Conservation (phyloP, 2,888 invertebrate species). For the Mechanitis mazaeus region DNA sequence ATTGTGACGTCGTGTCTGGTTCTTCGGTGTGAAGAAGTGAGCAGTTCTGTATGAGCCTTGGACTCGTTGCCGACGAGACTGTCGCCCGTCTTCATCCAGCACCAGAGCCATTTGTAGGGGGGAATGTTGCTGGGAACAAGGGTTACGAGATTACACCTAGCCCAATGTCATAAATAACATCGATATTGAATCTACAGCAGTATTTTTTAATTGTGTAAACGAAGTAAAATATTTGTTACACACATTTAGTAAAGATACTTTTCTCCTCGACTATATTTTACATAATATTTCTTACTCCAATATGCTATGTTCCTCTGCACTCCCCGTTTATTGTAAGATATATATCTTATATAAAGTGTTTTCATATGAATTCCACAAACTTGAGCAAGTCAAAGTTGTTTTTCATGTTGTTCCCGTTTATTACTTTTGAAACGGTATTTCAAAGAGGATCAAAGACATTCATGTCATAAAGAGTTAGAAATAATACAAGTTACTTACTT, state of each 20-base stretch:
- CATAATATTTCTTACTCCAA: not conserved
- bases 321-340: not conserved
- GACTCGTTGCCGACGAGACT: constrained; percentile 62
- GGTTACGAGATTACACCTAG: too few relatives aligned
- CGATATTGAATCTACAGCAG: too few relatives aligned
- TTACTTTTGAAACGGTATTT: not conserved
- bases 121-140: constrained; percentile 74
- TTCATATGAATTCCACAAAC: not conserved
- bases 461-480: not conserved
- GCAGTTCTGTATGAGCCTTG: constrained; percentile 70
- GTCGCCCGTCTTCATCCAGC: constrained; percentile 59
- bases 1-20: constrained; percentile 63
- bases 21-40: constrained; percentile 69
- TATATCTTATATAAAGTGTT: not conserved
- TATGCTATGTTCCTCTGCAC: not conserved
- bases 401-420: not conserved
- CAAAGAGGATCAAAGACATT: not conserved
- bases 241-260: too few relatives aligned
- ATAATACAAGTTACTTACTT: not conserved
- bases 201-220: too few relatives aligned
- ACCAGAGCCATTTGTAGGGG: constrained; percentile 83
- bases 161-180: too few relatives aligned
- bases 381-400: not conserved
- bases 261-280: too few relatives aligned
- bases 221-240: too few relatives aligned